Evolutionary conservation across 2,113 vertebrate species (phyloP).

Genomic region (Peromyscus maniculatus): DNA sequence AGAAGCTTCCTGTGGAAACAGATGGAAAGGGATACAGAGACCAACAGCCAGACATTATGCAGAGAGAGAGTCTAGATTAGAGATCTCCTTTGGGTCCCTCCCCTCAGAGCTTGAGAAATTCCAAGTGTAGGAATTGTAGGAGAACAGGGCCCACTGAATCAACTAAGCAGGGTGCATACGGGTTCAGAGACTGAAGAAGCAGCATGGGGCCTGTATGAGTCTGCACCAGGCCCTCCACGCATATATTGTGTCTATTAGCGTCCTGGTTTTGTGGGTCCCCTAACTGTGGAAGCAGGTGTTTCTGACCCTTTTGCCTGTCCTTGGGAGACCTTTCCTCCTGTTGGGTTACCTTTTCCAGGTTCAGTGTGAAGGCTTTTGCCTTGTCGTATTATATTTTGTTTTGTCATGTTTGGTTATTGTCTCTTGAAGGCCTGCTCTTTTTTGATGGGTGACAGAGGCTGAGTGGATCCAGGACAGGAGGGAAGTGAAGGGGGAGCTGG

Average conservation of each 20-base stretch:
- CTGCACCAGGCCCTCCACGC: not conserved
- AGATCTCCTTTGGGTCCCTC: not conserved
- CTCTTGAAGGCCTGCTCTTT: not conserved
- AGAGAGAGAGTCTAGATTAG: not conserved
- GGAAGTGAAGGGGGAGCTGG: not conserved
- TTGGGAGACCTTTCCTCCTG: not conserved
- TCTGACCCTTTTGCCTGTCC: not conserved
- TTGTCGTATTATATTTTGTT: not conserved
- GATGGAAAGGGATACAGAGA: not conserved
- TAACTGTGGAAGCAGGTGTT: not conserved
- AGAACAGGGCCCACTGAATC: not conserved
- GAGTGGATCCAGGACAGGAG: no score
- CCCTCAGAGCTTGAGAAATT: rapidly evolving
- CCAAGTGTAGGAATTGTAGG: not conserved
- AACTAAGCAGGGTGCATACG: not conserved
- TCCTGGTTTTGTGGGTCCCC: not conserved
- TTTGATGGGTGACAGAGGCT: not conserved
- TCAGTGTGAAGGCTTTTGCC: not conserved
- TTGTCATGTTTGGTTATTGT: not conserved
- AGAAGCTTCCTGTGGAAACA: not conserved
- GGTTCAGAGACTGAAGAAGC: not conserved
- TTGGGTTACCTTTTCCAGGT: not conserved
- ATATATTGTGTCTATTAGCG: no score
- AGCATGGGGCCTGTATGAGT: not conserved
- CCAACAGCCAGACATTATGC: not conserved